Evolutionary conservation across 2,797 vertebrate genomes (phyloP), one percentile per base, ranked within the genome.

Genomic region (Neosilurus hyrtlii): DNA sequence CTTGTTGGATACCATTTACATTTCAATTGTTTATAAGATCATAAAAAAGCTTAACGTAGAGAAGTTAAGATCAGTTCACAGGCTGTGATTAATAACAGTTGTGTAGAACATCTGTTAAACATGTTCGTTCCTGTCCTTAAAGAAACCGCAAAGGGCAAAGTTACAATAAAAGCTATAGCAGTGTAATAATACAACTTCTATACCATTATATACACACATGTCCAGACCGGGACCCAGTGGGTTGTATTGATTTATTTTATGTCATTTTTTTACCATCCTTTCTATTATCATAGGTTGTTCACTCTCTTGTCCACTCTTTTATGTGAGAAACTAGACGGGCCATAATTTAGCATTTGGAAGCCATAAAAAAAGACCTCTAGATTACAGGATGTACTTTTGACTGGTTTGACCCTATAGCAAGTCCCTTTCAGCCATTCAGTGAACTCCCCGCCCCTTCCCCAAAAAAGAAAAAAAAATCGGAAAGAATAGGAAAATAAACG

Each of bases 221-320:
- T 15, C 74, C 4, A 18, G 22, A 18, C 10, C 15, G 16, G 18
- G 18, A 18, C 4, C 4, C 15, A 16, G 37, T 65, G 74, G 56
- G 57, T 61, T 43, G 20, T n/a, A 6, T 78, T 51, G 61, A 78
- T 62, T 62, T 78, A 65, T 63, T 77, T 57, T 35, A 57, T 67
- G 61, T 84, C 26, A 14, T 80, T 75, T 81, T 57, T 66, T 16
- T 9, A 20, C 15, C 15, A 22, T 11, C 20, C 63, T 76, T 83
- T 83, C 81, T 11, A 76, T 84, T 57, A 83, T 82, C 66, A 10
- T 43, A 72, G 67, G 65, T 79, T 82, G 67, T 83, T 82, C 56
- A 24, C 76, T 87, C 83, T 65, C 83, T 65, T 79, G 81, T 20
- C 54, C 57, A 80, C 67, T 54, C 7, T 83, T 83, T 86, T 75